These are phyloP conservation scores for Tarsius wallacei DNA, from an alignment of 2,797 vertebrate species.

Conservation along the genomic window DNA sequence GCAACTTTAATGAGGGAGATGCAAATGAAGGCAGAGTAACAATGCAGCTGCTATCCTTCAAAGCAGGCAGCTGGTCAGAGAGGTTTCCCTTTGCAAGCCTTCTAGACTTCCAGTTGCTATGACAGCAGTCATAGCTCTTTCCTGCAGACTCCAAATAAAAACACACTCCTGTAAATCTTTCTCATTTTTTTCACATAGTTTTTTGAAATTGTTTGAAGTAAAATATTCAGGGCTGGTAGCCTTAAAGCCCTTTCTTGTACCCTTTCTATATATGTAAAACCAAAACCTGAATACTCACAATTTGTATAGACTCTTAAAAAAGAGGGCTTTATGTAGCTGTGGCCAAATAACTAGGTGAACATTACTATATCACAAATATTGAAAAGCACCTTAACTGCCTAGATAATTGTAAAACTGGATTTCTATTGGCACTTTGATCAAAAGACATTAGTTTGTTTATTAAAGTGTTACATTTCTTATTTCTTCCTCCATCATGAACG, in stretches of 20 bases:
- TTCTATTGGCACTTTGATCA: not conserved
- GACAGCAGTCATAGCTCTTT: conserved; percentile 68
- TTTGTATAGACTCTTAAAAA: conserved; percentile 41
- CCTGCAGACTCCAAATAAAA: conserved; percentile 32
- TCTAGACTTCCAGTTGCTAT: conserved; percentile 78
- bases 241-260: conserved; percentile 50
- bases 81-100: conserved; percentile 60
- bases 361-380: not conserved
- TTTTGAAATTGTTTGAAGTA: not conserved
- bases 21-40: accelerated
- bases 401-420: not conserved
- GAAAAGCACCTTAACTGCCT: not conserved
- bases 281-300: conserved; percentile 3
- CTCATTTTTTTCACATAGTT: not conserved
- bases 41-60: not conserved
- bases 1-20: not conserved
- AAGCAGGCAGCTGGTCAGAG: not conserved
- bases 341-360: not conserved
- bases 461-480: not conserved
- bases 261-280: not conserved
- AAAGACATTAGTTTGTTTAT: conserved; percentile 45
- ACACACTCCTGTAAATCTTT: not conserved
- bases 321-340: not conserved
- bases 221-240: not conserved
- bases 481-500: not conserved